Evolutionary conservation across 2,888 invertebrate genomes (phyloP).

Genomic region (Limenitis arthemis): DNA sequence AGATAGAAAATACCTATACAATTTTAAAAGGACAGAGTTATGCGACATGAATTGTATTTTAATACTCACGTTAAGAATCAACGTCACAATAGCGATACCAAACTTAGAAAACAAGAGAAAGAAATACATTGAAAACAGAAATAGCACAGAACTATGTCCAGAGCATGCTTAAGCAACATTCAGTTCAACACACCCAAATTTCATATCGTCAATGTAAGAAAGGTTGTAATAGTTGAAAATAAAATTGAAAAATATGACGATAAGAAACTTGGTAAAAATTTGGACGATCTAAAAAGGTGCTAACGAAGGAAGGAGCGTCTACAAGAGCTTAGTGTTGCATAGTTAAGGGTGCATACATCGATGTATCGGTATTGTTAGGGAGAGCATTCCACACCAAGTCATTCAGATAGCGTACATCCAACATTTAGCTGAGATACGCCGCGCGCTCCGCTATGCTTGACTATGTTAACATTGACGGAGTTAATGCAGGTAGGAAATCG

Average conservation of each 20-base stretch:
- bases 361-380: conserved; percentile 41
- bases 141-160: conserved; percentile 44
- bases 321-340: conserved; percentile 55
- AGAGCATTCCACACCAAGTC: conserved; percentile 65
- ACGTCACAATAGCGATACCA: not conserved
- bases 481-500: not conserved
- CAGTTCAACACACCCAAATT: conserved; percentile 39
- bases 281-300: conserved; percentile 71
- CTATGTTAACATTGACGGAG: conserved; percentile 12
- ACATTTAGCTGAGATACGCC: conserved; percentile 44
- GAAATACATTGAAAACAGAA: not conserved
- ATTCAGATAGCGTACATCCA: conserved; percentile 58
- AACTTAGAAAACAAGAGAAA: not conserved
- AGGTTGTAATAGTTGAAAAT: too few species aligned
- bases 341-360: conserved; percentile 62
- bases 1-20: conserved; percentile 21
- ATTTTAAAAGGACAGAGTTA: conserved; percentile 32
- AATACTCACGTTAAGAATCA: conserved; percentile 9
- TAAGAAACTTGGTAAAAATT: conserved; percentile 48
- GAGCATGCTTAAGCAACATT: conserved; percentile 56
- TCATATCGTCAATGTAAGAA: conserved; percentile 39
- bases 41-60: conserved; percentile 15
- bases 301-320: conserved; percentile 71
- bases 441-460: conserved; percentile 59
- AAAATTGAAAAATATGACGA: conserved; percentile 36